Base-by-base conservation (phyloP, 2,797 vertebrate genomes). In the Chiloscyllium punctatum region DNA sequence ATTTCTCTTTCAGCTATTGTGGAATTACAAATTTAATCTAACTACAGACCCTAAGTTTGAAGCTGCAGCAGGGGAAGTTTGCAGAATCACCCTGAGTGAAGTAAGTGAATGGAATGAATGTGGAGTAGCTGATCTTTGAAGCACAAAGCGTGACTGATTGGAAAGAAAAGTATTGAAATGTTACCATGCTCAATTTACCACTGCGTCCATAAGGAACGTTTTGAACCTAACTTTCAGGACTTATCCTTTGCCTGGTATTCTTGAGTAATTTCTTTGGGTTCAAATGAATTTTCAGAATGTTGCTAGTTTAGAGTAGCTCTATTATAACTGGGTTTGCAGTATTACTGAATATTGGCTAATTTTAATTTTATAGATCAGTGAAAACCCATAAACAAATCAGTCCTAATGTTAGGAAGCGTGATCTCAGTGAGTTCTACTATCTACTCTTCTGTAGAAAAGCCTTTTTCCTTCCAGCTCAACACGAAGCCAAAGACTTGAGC, bases 11-110 rank as follows among this genome's bases (percentile, higher is more conserved):
- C n/a, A 98, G 98, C 98, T 99, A 84, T 97, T 99, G 94, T 99
- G 99, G 99, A 99, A 99, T 97, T 99, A 99, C 96, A 99, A 99
- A 92, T 96, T 98, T 79, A 99, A 99, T 96, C 97, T 99, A 96
- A 99, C 99, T 21, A 99, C 98, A 15, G 99, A 99, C 96, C 98
- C 98, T 0, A 99, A 99, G 97, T 99, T 99, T 96, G 99, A 99
- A 97, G 98, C 98, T 0, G 98, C 99, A 82, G 99, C 99, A 7
- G 97, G 98, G 96, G 99, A 99, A 95, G 98, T 99, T 96, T 99
- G 99, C 97, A 99, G 98, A 96, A 98, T 97, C 95, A 99, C 98
- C 94, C 98, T 99, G 96, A 96, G 97, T 11, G 98, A 98, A 97
- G 99, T 99, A 96, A 97, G 98, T 71, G 27, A 71, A 86, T 27